Conservation (phyloP, 2,113 vertebrate genomes). For the Panthera tigris region DNA sequence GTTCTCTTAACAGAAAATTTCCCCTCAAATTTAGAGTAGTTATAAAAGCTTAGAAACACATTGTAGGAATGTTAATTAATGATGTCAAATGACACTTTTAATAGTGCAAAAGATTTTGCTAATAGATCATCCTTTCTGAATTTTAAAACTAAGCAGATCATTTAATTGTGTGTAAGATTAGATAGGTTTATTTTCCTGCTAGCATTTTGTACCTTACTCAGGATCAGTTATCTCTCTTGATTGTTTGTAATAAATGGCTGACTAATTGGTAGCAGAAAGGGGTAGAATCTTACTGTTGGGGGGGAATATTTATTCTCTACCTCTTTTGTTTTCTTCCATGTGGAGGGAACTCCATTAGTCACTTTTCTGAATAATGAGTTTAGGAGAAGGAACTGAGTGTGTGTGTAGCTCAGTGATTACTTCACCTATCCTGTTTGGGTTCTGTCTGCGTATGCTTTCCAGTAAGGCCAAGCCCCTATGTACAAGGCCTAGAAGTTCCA, state of each 20-base stretch:
- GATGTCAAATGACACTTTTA: conserved; percentile 47
- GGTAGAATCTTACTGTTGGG: not conserved
- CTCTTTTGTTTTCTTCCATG: not conserved
- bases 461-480: not conserved
- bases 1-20: not conserved
- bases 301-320: not conserved
- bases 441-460: not conserved
- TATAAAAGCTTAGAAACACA: conserved; percentile 74
- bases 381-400: not conserved
- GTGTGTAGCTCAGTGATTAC: not conserved
- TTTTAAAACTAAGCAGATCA: conserved; percentile 56
- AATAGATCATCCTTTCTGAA: conserved; percentile 66
- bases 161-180: conserved; percentile 43
- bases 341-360: not conserved
- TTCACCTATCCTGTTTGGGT: not conserved
- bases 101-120: conserved; percentile 67
- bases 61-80: conserved; percentile 74
- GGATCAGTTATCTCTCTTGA: conserved; percentile 42
- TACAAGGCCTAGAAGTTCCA: not conserved
- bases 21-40: conserved; percentile 61
- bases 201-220: conserved; percentile 22
- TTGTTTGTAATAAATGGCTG: conserved; percentile 50
- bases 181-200: conserved; percentile 6
- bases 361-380: not conserved
- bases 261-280: not conserved